Base-by-base conservation (phyloP, 2,888 invertebrate genomes). In the Gasteruption jaculator region DNA sequence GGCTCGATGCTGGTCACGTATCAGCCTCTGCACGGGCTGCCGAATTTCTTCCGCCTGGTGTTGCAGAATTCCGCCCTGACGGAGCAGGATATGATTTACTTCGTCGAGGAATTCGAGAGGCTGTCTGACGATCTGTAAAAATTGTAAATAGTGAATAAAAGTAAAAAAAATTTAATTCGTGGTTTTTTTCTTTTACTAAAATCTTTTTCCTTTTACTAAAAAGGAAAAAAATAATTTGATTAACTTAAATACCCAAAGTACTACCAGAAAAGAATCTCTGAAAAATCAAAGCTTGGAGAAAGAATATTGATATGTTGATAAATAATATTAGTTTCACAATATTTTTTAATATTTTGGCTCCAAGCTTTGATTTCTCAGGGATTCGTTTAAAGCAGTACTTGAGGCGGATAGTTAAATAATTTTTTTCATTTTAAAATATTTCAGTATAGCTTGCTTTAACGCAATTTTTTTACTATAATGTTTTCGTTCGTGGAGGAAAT, bases 1-100 rank as follows among this genome's bases (percentile, higher is more conserved):
- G 96, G 96, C 19, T 85, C 86, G 32, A 92, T 94, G 85, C 90
- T 97, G 86, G 86, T 96, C 50, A 94, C 94, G 31, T 96, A 97
- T 70, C 96, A 96, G 62, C 91, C 94, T 1, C 79, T 91, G 52
- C 82, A 85, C 39, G 75, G 82, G 37, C 75, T 84, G 45, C 92
- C 92, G 1, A 96, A 97, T 73, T 96, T 96, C 76, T 96, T 96
- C 79, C 80, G 96, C 45, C 82, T 95, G 53, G 94, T 95, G 35
- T 79, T 91, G 61, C 94, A 94, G 71, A 95, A 89, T 71, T 92
- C 93, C 2, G 87, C 85, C 12, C 75, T 94, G 41, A 86, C 84
- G 34, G 79, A 82, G 53, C 75, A 79, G 14, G 95, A 96, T 72
- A 86, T 96, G 82, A 74, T 84, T 54, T 89, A 88, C 71, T 84